Conservation (phyloP, 2,113 vertebrate species). For the Hippocampus comes region DNA sequence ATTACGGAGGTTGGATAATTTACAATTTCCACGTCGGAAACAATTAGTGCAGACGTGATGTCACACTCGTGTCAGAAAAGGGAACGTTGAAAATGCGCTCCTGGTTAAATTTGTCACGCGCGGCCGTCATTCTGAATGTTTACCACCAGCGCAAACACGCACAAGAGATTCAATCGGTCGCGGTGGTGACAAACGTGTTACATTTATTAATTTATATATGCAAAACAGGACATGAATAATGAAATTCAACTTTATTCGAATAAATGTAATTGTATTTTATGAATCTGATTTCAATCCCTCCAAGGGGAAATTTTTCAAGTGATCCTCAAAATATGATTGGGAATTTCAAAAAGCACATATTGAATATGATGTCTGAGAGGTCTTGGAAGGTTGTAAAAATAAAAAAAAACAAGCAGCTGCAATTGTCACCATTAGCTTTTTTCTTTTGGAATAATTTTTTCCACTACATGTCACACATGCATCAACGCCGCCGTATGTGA, state of each 20-base stretch:
- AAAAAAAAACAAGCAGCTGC: neutral
- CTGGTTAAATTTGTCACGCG: neutral
- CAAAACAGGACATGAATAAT: too few species aligned
- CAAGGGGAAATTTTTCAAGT: neutral
- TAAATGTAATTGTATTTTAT: too few species aligned
- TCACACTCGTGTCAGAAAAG: neutral
- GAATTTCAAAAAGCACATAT: neutral
- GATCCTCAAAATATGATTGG: neutral
- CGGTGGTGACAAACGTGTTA: neutral
- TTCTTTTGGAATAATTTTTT: neutral
- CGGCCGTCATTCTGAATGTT: neutral
- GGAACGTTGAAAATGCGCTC: neutral
- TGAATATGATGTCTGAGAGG: neutral
- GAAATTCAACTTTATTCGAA: too few species aligned
- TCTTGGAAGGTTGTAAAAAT: neutral
- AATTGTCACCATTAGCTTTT: neutral
- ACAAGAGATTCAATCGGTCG: neutral
- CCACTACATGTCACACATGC: neutral
- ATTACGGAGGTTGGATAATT: constrained; percentile 1
- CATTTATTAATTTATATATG: neutral
- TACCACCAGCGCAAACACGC: neutral
- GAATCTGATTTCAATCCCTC: too few species aligned
- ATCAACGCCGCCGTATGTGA: neutral
- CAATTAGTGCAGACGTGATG: constrained; percentile 1
- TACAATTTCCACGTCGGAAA: neutral